These are phyloP conservation scores for Isoperla grammatica DNA, from an alignment of 2,888 invertebrate species.

Conservation along the genomic window DNA sequence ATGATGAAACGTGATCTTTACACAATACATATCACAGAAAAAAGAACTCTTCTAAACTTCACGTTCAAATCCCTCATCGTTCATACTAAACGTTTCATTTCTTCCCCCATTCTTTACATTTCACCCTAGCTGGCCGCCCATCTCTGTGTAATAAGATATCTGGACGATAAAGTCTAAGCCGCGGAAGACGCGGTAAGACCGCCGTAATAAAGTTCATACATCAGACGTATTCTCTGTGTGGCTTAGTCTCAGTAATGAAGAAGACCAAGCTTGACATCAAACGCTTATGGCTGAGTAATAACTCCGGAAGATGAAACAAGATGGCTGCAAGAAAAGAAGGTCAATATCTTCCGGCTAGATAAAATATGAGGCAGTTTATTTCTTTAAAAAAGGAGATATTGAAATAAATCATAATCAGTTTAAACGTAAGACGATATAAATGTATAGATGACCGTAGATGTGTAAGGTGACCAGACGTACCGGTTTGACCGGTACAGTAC, in stretches of 20 bases:
- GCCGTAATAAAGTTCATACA: slow-evolving; percentile 16
- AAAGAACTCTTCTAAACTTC: no score
- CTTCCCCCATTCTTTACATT: slow-evolving; percentile 13
- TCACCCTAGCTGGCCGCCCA: not conserved
- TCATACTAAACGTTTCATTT: slow-evolving; percentile 16
- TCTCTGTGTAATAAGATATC: slow-evolving; percentile 12
- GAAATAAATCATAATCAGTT: no score
- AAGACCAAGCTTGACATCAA: slow-evolving; percentile 9
- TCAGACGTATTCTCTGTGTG: slow-evolving; percentile 10
- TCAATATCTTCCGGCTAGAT: not conserved
- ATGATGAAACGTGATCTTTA: no score
- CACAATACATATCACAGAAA: no score
- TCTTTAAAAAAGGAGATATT: no score
- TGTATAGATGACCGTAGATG: no score
- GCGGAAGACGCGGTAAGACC: not conserved
- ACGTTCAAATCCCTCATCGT: slow-evolving; percentile 13
- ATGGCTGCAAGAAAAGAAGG: slow-evolving; percentile 1
- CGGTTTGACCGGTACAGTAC: no score
- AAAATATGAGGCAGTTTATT: no score
- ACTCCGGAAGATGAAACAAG: slow-evolving; percentile 18
- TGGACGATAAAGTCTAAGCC: slow-evolving; percentile 15
- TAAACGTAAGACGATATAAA: no score
- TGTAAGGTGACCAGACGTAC: no score
- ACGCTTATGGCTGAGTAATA: slow-evolving; percentile 17
- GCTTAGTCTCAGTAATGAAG: slow-evolving; percentile 15